Evolutionary conservation across 2,797 vertebrate genomes (phyloP).

Genomic region (Rhinogobio ventralis): DNA sequence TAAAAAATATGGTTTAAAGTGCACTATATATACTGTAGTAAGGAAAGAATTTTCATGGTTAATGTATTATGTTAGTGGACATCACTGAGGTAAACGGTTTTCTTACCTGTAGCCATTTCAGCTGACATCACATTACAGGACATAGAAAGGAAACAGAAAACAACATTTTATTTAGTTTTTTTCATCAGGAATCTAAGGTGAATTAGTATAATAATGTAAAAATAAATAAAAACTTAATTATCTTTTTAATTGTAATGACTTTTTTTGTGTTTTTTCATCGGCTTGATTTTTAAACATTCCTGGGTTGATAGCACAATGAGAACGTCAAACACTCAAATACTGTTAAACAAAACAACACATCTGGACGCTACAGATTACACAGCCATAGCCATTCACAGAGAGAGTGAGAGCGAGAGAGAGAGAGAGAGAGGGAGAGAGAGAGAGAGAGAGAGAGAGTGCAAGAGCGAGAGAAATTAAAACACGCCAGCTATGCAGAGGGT

Average conservation of each 20-base stretch:
- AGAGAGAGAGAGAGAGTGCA: neutral
- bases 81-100: neutral
- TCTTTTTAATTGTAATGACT: too few species aligned
- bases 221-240: neutral
- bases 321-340: constrained; percentile 8
- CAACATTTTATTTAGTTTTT: neutral
- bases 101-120: constrained; percentile 22
- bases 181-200: neutral
- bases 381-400: neutral
- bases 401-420: neutral
- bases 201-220: neutral
- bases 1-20: neutral
- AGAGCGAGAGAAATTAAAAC: constrained; percentile 56
- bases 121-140: neutral
- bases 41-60: neutral
- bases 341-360: constrained; percentile 47
- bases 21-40: neutral
- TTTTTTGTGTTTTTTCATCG: neutral
- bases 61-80: neutral
- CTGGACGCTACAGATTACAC: constrained; percentile 33
- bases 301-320: neutral
- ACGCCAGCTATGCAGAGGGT: constrained; percentile 60
- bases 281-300: neutral
- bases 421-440: neutral
- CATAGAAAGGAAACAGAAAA: constrained; percentile 2